These are phyloP conservation scores for Neotragus moschatus DNA, from an alignment of 2,113 vertebrate species.

Conservation along the genomic window DNA sequence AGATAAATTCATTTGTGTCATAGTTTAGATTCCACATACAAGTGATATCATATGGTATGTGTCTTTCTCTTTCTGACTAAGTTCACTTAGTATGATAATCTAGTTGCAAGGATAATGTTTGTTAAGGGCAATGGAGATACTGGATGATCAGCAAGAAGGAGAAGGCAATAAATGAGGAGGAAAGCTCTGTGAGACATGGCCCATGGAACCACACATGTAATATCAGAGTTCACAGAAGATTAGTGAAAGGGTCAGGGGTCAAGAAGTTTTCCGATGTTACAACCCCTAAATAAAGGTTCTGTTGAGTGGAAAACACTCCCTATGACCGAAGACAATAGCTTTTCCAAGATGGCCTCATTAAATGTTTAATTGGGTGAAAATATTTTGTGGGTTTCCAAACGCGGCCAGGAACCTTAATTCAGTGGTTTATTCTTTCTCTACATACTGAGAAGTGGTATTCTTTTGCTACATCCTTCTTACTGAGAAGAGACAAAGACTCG, in stretches of 20 bases:
- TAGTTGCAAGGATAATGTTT: neutral
- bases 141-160: neutral
- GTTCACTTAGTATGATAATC: neutral
- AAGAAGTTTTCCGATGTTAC: neutral
- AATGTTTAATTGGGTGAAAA: conserved; percentile 38
- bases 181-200: neutral
- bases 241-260: neutral
- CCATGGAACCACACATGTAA: neutral
- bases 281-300: conserved; percentile 14
- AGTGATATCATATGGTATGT: neutral
- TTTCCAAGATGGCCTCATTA: conserved; percentile 40
- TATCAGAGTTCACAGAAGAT: neutral
- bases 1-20: neutral
- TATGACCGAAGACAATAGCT: neutral
- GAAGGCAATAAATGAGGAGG: neutral
- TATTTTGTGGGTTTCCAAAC: neutral
- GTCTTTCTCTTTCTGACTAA: neutral
- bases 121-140: neutral
- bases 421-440: neutral
- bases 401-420: neutral
- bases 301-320: neutral
- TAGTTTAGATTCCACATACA: neutral
- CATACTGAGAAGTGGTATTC: neutral
- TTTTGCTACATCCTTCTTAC: neutral
- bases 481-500: neutral